Conservation (phyloP, 1,140 invertebrate species). For the Sitophilus oryzae region DNA sequence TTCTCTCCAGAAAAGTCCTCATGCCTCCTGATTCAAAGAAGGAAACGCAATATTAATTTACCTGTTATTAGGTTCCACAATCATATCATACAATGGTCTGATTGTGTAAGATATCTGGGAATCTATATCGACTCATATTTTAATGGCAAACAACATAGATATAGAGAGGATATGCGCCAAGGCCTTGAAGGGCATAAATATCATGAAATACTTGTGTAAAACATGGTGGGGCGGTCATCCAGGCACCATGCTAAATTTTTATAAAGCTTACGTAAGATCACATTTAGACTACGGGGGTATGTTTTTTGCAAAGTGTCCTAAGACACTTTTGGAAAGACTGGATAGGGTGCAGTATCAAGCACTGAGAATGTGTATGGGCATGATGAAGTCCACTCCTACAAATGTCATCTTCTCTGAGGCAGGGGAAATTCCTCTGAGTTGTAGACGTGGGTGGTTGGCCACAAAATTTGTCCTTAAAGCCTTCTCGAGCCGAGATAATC, state of each 20-base stretch:
- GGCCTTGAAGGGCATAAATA: constrained; percentile 14
- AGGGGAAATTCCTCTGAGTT: constrained; percentile 8
- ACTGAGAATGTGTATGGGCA: constrained; percentile 10
- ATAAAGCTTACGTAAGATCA: constrained; percentile 11
- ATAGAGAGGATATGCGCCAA: constrained; percentile 12
- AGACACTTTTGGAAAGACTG: constrained; percentile 6
- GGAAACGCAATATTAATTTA: no score
- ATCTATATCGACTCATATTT: no score
- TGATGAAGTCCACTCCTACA: constrained; percentile 20
- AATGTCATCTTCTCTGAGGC: constrained; percentile 16
- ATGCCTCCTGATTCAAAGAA: no score
- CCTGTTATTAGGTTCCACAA: no score
- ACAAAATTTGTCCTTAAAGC: constrained; percentile 13
- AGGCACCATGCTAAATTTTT: not conserved
- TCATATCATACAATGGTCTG: no score
- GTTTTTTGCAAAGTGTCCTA: constrained; percentile 6
- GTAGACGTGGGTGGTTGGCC: constrained; percentile 10
- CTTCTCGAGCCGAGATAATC: constrained; percentile 4
- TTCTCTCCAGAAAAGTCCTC: no score
- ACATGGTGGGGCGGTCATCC: constrained; percentile 27
- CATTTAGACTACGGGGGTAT: constrained; percentile 21
- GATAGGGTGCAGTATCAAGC: constrained; percentile 9
- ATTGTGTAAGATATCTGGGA: no score
- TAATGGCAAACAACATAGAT: no score
- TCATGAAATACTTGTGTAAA: no score